Percentiles rank a stretch among this genome's conserved stretches.
phyloP scores from a whole-genome alignment of 2,113 vertebrate species.

The Bubo blakistoni region DNA sequence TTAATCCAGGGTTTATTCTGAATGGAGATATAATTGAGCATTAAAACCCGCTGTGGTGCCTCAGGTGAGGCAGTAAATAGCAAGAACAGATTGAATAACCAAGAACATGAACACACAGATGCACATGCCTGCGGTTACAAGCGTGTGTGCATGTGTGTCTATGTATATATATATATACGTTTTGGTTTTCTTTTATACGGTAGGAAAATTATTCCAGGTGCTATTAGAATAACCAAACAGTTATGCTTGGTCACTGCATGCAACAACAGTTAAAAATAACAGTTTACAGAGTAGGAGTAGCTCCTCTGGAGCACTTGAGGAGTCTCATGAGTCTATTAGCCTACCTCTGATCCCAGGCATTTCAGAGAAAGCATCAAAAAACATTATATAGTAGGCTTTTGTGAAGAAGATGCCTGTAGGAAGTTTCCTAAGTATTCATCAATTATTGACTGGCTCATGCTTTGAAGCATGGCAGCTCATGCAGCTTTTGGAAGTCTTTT shows the following conservation, averaged over 20 bases:
- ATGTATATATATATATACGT: fast-evolving
- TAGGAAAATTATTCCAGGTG: not conserved
- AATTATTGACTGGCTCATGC: not conserved
- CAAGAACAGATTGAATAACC: not conserved
- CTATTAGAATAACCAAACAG: not conserved
- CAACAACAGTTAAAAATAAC: not conserved
- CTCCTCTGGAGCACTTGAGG: not conserved
- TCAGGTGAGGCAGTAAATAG: not conserved
- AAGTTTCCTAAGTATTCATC: not conserved
- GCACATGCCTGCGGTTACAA: not conserved
- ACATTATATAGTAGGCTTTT: not conserved
- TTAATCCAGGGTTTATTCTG: not conserved
- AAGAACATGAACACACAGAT: not conserved
- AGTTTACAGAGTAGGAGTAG: not conserved
- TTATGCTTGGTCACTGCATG: not conserved
- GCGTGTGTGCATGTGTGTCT: not conserved
- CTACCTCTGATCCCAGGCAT: not conserved
- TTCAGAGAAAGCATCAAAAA: not conserved
- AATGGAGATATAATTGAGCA: not conserved
- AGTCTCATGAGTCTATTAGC: not conserved
- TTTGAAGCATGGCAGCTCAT: not conserved
- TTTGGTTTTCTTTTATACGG: not conserved
- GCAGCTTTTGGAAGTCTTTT: not conserved
- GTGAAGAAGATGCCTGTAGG: not conserved
- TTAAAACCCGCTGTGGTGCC: not conserved